Evolutionary conservation across 2,797 vertebrate genomes (phyloP).

Genomic region (Neosalanx taihuensis): DNA sequence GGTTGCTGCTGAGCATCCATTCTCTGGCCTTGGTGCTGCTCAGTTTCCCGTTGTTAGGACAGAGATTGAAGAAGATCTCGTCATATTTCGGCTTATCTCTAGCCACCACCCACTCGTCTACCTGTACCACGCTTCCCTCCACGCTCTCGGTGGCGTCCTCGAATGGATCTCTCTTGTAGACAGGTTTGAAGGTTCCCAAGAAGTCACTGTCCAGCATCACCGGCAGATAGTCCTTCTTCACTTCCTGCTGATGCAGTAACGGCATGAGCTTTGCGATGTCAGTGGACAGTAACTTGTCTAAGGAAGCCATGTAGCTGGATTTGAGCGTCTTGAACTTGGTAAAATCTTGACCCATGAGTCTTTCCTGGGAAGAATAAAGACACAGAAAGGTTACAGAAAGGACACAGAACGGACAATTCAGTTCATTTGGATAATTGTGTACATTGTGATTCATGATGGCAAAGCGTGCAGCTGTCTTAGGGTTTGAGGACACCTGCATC

Average conservation of each 20-base stretch:
- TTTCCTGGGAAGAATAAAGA: conserved; percentile 69
- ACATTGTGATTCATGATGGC: no score
- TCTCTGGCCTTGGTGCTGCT: conserved; percentile 82
- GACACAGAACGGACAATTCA: background rate
- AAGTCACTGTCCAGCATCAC: conserved; percentile 81
- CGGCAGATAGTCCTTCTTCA: conserved; percentile 64
- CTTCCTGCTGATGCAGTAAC: conserved; percentile 79
- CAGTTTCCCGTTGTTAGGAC: conserved; percentile 82
- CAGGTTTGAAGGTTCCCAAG: conserved; percentile 76
- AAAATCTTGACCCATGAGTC: conserved; percentile 83
- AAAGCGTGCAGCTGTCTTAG: background rate
- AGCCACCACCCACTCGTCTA: conserved; percentile 79
- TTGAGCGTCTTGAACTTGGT: conserved; percentile 86
- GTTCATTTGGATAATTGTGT: background rate
- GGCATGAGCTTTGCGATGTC: conserved; percentile 87
- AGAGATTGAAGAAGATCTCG: conserved; percentile 89
- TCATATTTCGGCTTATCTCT: conserved; percentile 90
- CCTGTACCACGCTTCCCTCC: conserved; percentile 47
- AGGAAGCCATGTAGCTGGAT: conserved; percentile 77
- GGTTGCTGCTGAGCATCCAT: conserved; percentile 85
- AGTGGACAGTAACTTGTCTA: conserved; percentile 81
- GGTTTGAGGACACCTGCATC: conserved; percentile 79
- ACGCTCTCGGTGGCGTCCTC: conserved; percentile 62
- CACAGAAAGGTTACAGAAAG: background rate
- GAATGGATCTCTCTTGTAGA: conserved; percentile 73